phyloP scores from a whole-genome alignment of 2,888 invertebrate species.

The Luperina nickerlii region DNA sequence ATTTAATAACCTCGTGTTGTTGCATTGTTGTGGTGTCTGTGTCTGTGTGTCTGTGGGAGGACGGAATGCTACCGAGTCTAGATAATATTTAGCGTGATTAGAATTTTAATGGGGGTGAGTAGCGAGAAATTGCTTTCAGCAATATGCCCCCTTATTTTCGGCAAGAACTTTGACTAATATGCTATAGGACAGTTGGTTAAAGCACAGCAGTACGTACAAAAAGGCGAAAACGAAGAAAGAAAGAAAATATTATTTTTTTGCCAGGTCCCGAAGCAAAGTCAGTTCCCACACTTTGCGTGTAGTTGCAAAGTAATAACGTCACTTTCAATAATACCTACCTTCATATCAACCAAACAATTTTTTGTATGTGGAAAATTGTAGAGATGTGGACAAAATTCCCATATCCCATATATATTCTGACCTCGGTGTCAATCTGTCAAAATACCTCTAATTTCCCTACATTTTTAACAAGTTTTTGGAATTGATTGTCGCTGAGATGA shows the following conservation, averaged over 20 bases:
- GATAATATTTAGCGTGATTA: constrained; percentile 9
- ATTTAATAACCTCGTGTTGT: constrained; percentile 73
- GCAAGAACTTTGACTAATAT: not conserved
- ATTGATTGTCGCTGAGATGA: too few species aligned
- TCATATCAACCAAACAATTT: not conserved
- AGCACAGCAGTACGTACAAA: not conserved
- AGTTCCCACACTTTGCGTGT: too few species aligned
- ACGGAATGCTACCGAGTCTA: not conserved
- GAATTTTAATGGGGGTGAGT: not conserved
- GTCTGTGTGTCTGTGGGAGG: constrained; percentile 32
- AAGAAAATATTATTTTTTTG: not conserved
- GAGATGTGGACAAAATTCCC: not conserved
- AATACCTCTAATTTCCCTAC: too few species aligned
- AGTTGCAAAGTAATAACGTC: not conserved
- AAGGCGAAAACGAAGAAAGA: not conserved
- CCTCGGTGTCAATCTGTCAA: too few species aligned
- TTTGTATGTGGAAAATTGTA: not conserved
- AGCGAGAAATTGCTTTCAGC: too few species aligned
- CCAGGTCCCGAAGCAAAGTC: not conserved
- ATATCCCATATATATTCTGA: not conserved
- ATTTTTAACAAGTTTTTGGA: too few species aligned
- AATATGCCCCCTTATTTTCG: not conserved
- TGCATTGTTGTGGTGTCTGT: constrained; percentile 26
- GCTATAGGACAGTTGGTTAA: not conserved
- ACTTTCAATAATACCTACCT: not conserved